Conservation (phyloP, 2,113 vertebrate genomes). For the Centropus bengalensis region DNA sequence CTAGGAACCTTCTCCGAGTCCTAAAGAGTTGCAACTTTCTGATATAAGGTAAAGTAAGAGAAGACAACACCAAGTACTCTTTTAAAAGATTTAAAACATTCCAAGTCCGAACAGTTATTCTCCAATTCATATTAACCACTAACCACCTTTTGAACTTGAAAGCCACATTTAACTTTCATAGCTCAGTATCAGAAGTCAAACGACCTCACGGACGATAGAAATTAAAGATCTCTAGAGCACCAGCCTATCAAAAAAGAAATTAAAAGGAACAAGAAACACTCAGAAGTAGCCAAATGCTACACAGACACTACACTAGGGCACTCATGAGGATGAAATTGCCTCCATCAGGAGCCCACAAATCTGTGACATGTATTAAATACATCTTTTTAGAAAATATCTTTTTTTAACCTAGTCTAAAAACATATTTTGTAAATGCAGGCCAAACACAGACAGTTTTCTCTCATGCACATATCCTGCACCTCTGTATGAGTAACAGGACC, state of each 20-base stretch:
- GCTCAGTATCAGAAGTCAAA: background rate
- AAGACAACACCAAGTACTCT: background rate
- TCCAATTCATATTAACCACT: background rate
- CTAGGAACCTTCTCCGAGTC: background rate
- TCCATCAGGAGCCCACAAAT: background rate
- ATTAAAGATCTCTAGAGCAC: background rate
- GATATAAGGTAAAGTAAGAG: background rate
- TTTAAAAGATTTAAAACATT: background rate
- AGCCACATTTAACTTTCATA: constrained; percentile 28
- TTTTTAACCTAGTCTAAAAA: background rate
- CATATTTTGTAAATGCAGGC: background rate
- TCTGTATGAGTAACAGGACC: background rate
- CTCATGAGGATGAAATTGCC: background rate
- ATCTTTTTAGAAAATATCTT: background rate
- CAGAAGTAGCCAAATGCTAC: background rate
- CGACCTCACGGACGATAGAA: background rate
- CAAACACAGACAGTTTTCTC: background rate
- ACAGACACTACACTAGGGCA: background rate
- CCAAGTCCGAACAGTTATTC: background rate
- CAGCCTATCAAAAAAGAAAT: background rate
- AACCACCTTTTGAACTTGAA: constrained; percentile 21
- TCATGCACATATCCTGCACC: background rate
- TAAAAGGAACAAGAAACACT: background rate
- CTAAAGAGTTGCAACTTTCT: background rate
- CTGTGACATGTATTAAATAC: background rate